Conservation (phyloP, 1,140 invertebrate species). For the Cydia fagiglandana region DNA sequence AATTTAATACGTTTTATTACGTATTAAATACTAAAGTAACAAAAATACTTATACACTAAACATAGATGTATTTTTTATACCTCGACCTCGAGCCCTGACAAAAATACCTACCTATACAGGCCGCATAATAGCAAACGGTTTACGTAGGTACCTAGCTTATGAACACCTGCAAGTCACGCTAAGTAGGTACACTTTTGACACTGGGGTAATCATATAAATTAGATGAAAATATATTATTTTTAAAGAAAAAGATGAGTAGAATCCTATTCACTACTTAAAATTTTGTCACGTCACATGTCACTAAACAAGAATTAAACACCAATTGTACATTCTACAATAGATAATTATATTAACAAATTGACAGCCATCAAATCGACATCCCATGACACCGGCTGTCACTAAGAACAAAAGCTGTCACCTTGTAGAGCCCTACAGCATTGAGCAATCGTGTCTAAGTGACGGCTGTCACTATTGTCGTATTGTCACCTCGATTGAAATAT, state of each 20-base stretch:
- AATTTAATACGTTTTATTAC: too few species aligned
- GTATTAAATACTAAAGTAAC: too few species aligned
- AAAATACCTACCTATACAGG: too few species aligned
- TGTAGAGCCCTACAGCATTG: constrained; percentile 6
- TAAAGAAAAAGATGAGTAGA: neutral
- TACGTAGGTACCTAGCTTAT: too few species aligned
- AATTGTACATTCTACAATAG: neutral
- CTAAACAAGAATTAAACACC: neutral
- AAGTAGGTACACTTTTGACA: too few species aligned
- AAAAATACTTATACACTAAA: too few species aligned
- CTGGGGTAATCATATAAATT: too few species aligned
- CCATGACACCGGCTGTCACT: neutral
- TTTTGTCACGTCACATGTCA: neutral
- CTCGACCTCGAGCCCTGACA: too few species aligned
- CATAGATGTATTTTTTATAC: too few species aligned
- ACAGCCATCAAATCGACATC: neutral
- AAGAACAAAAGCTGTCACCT: neutral
- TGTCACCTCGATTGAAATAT: constrained; percentile 22
- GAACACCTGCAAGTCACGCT: too few species aligned
- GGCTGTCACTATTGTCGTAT: constrained; percentile 6
- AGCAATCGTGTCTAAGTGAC: constrained; percentile 12
- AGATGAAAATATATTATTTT: too few species aligned
- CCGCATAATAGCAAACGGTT: too few species aligned
- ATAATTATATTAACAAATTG: constrained; percentile 6
- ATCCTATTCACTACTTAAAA: neutral